Evolutionary conservation across 2,888 invertebrate genomes (phyloP).

Genomic region (Orthosia cruda): DNA sequence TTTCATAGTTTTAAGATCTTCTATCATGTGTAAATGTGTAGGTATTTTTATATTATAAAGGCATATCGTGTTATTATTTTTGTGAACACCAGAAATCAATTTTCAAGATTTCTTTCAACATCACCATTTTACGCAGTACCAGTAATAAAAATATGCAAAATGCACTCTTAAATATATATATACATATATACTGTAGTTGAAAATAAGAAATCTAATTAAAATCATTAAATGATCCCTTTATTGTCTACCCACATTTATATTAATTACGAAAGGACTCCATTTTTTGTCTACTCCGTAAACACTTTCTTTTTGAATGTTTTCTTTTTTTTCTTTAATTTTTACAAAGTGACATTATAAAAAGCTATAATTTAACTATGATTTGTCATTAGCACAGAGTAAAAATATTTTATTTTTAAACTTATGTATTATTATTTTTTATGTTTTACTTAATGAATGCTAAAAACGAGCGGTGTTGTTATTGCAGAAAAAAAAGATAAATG

Average conservation of each 20-base stretch:
- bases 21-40: neutral
- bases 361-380: neutral
- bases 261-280: neutral
- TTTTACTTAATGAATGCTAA: neutral
- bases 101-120: neutral
- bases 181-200: too few relatives aligned
- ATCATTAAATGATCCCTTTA: neutral
- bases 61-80: slow-evolving; percentile 9
- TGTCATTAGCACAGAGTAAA: neutral
- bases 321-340: neutral
- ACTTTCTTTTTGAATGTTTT: neutral
- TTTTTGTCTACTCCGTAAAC: neutral
- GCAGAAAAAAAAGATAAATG: neutral
- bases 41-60: neutral
- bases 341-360: neutral
- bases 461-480: slow-evolving; percentile 2
- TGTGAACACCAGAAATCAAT: neutral
- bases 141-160: neutral
- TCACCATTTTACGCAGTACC: neutral
- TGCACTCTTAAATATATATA: neutral
- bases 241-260: neutral
- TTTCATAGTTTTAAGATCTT: slow-evolving; percentile 33
- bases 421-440: neutral
- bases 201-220: neutral
- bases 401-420: neutral